Base-by-base conservation (phyloP, 2,888 invertebrate genomes). In the Aphidius colemani region DNA sequence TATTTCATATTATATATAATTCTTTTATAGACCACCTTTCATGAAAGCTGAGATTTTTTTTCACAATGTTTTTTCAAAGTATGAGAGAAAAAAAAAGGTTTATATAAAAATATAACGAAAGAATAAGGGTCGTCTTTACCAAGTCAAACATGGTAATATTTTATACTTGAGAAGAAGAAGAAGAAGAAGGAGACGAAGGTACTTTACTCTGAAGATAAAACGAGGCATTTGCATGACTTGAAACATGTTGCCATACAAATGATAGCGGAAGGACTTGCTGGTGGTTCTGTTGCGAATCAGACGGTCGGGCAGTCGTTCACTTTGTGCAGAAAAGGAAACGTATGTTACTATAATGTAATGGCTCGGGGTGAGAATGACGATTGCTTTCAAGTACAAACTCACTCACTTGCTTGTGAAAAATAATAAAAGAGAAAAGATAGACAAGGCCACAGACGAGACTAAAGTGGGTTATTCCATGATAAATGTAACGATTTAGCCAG, bases 221-320 rank as follows among this genome's bases (percentile, higher is more conserved):
- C 63, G 64, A 11, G 46, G 56, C 65, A 70, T 70, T 67, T 69
- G 64, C 69, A 67, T 70, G 65, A 66, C 65, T 67, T 62, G 30
- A 30, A 30, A 64, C 67, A 63, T 60, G 44, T 13, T 51, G 11
- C 18, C 46, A 63, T 69, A 70, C 69, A 69, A 70, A 69, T 69
- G 66, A 63, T 59, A 55, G 61, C 63, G 50, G 44, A 53, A 3
- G 30, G 30, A 30, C 30, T 30, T 30, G 30, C 13, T 18, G 13
- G 13, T 18, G 13, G 13, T 13, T 1, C 5, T 30, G 5, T 51
- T 57, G 66, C 63, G n/a, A n/a, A n/a, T n/a, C n/a, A n/a, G n/a
- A n/a, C n/a, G n/a, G 67, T 69, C 58, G 55, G 55, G 63, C 64
- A 67, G 69, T 65, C 64, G 64, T 63, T 70, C 67, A 63, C 61